A percentile compares a stretch with the other conserved stretches of the same genome.
Evolutionary conservation across 2,113 vertebrate genomes (phyloP).

Genomic region (Dipodomys ordii): DNA sequence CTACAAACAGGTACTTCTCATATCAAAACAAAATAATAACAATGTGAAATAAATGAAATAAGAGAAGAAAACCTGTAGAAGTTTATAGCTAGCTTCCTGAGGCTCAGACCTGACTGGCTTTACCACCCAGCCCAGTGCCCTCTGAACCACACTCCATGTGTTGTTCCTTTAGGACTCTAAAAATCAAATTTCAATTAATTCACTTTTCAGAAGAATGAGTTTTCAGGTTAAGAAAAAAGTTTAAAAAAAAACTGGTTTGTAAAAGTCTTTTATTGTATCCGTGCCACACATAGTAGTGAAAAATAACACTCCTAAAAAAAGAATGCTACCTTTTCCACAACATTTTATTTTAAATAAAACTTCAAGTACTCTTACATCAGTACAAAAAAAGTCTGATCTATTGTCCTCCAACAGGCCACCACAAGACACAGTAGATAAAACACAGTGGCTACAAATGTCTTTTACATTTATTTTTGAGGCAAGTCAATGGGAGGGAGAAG

Average conservation of each 20-base stretch:
- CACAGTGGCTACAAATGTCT: slow-evolving; percentile 98
- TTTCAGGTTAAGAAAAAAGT: slow-evolving; percentile 77
- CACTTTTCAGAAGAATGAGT: background rate
- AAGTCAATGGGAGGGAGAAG: slow-evolving; percentile 94
- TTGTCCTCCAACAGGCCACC: slow-evolving; percentile 96
- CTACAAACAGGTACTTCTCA: slow-evolving; percentile 27
- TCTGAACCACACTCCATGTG: background rate
- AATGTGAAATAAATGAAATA: slow-evolving; percentile 6
- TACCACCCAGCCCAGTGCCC: background rate
- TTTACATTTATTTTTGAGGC: slow-evolving; percentile 93
- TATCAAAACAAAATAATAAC: slow-evolving; percentile 34
- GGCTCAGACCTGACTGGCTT: background rate
- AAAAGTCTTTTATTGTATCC: slow-evolving; percentile 99
- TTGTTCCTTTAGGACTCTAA: slow-evolving; percentile 35
- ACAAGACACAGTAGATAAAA: slow-evolving; percentile 98
- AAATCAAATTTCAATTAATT: slow-evolving; percentile 28
- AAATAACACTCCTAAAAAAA: slow-evolving; percentile 99
- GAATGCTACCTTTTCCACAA: slow-evolving; percentile 99
- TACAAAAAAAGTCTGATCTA: slow-evolving; percentile 98
- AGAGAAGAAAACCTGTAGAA: background rate
- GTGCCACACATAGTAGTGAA: slow-evolving; percentile 99
- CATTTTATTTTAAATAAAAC: slow-evolving; percentile 99
- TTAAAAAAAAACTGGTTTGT: slow-evolving; percentile 90
- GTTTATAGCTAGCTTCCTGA: background rate
- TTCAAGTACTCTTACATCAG: slow-evolving; percentile 99